phyloP scores from a whole-genome alignment of 1,140 invertebrate species.

The Prorops nasuta region DNA sequence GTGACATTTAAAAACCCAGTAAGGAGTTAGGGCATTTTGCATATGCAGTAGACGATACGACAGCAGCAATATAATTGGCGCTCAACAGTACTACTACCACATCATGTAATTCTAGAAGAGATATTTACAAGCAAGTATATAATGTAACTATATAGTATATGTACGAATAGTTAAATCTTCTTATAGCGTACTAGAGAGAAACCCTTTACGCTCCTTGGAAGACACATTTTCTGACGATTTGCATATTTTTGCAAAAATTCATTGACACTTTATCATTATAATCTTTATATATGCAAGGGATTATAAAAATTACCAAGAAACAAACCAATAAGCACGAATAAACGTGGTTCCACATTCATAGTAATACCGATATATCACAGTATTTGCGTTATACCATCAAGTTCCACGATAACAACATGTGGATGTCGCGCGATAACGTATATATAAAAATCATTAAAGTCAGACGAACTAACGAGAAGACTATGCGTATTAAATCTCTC shows the following conservation, averaged over 20 bases:
- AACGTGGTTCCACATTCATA: constrained; percentile 1
- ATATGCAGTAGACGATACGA: constrained; percentile 29
- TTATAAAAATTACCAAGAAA: too few relatives aligned
- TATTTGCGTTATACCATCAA: constrained; percentile 17
- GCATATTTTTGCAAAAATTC: constrained; percentile 5
- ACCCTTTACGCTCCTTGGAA: constrained; percentile 68
- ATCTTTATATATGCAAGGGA: too few relatives aligned
- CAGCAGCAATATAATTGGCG: constrained; percentile 42
- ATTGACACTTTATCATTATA: too few relatives aligned
- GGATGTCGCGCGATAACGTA: too few relatives aligned
- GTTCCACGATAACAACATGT: constrained; percentile 47
- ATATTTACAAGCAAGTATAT: constrained; percentile 51
- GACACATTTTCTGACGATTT: constrained; percentile 80
- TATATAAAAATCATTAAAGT: constrained; percentile 24
- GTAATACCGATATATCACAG: too few relatives aligned
- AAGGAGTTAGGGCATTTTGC: constrained; percentile 44
- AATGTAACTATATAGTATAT: not conserved
- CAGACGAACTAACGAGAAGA: too few relatives aligned
- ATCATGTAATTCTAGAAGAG: constrained; percentile 43
- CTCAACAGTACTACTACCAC: constrained; percentile 41
- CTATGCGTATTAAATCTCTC: constrained; percentile 13
- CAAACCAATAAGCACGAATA: too few relatives aligned
- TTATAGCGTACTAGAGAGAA: constrained; percentile 19
- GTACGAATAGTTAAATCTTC: not conserved
- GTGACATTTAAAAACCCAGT: constrained; percentile 50